Evolutionary conservation across 2,888 invertebrate species (phyloP), one percentile per base, ranked within the genome.

Genomic region (Cinara cedri): DNA sequence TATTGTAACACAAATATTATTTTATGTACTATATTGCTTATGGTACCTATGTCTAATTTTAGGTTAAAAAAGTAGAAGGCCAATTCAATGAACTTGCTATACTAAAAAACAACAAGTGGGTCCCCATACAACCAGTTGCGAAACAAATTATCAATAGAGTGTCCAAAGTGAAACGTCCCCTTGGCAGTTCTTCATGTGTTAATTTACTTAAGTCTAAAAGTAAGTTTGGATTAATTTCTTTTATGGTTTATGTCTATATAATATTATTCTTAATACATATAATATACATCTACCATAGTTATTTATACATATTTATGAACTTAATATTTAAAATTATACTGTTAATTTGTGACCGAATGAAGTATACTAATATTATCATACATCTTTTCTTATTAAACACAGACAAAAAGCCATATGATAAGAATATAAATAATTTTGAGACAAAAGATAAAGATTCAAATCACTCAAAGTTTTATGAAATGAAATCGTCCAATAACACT

Each of bases 31-130:
- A 44, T 63, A 19, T 42, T 42, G 13, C 26, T 21, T 66, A 44
- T 19, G 14, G 11, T 68, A 19, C 8, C 0, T 26, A 13, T 51
- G 10, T 14, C 10, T n/a, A 44, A 26, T 65, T 26, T 42, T 51
- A 78, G 78, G 78, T 78, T 60, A 42, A 60, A 51, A 78, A 78
- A 68, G 16, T 78, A 34, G 78, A 78, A 70, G 44, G 54, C 0
- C 78, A 78, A 51, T 78, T 70, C 51, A 42, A 9, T 10, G 57
- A 78, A 49, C 57, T 78, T 21, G 16, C 0, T 1, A 51, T 68
- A 57, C 24, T 78, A 8, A 60, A 70, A 78, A 21, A 60, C 42
- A 78, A 78, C 21, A 78, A 70, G 42, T 78, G 78, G 78, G 13
- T 8, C n/a, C 68, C 68, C 19, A 11, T 70, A n/a, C 11, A 70